Evolutionary conservation across 2,797 vertebrate species (phyloP).

Genomic region (Poeciliopsis presidionis): DNA sequence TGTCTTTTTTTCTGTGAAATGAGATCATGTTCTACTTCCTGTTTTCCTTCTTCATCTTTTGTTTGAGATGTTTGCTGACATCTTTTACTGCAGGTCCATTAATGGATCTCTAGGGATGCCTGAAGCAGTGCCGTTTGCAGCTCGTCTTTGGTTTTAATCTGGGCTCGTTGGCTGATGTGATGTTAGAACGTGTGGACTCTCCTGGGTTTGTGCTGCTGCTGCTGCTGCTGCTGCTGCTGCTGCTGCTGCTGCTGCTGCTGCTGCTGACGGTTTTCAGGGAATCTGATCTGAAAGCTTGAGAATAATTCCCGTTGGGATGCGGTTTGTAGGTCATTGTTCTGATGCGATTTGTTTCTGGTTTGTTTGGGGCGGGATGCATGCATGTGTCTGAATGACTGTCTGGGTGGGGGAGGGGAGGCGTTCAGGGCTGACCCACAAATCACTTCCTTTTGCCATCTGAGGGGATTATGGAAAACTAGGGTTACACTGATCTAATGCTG

Average conservation of each 20-base stretch:
- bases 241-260: conserved; percentile 45
- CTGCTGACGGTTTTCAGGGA: conserved; percentile 66
- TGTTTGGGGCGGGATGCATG: conserved; percentile 57
- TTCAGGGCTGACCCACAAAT: conserved; percentile 67
- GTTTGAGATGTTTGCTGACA: neutral
- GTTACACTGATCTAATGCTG: conserved; percentile 61
- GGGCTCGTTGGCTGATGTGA: conserved; percentile 49
- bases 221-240: conserved; percentile 37
- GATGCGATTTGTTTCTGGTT: conserved; percentile 64
- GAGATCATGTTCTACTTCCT: neutral
- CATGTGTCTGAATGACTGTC: conserved; percentile 22
- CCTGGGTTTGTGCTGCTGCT: neutral
- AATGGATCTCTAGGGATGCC: conserved; percentile 5
- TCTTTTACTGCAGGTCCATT: conserved; percentile 2
- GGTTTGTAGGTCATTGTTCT: conserved; percentile 82
- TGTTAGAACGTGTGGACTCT: conserved; percentile 15
- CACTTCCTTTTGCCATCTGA: conserved; percentile 57
- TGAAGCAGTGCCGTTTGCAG: conserved; percentile 31
- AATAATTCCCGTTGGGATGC: conserved; percentile 70
- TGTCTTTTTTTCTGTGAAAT: neutral
- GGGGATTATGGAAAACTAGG: conserved; percentile 64
- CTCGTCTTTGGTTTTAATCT: conserved; percentile 48
- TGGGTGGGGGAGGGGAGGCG: conserved; percentile 29
- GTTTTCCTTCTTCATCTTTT: neutral
- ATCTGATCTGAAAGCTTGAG: conserved; percentile 71